Base-by-base conservation (phyloP, 2,888 invertebrate genomes). In the Cryptocephalus moraei region DNA sequence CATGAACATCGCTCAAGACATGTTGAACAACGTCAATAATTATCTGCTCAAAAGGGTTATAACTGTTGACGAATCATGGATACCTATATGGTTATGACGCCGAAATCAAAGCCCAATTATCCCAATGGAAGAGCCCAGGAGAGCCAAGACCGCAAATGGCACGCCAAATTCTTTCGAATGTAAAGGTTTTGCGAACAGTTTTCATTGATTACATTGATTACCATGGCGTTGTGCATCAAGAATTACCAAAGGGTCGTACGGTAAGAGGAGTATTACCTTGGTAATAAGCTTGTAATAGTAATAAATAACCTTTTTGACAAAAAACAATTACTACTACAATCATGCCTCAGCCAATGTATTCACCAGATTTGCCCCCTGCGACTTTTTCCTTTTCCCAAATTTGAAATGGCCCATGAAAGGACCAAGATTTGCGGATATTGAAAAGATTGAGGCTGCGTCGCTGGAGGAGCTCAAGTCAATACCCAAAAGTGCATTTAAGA, bases 31-130 rank as follows among this genome's bases (percentile, higher is more conserved):
- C 22, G 22, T 22, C 22, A 22, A 2, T 22, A 6, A 22, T 2
- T 2, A 22, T 22, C 6, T 22, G 22, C 22, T 22, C 22, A 22
- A 22, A 22, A 22, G 22, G 22, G 22, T 22, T 6, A 22, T 22
- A 22, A 22, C 22, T 22, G 22, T 2, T 4, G 22, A 22, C 22
- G 22, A 22, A 22, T 22, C 22, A 22, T 22, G 22, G 22, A 6
- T 22, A n/a, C n/a, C n/a, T n/a, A 22, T 6, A 22, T 22, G 22
- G 22, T 22, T 22, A 22, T 22, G 22, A 22, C 22, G 45, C 56
- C 39, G 54, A 60, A 59, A 59, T 55, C 9, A 52, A 50, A 36
- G 45, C 47, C 49, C 53, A 52, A 57, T 59, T 53, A 33, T 58
- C 55, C 45, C 56, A 56, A 11, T 36, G 3, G 42, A 13, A 22